phyloP scores from a whole-genome alignment of 2,113 vertebrate genomes.

The Leucopsar rothschildi region DNA sequence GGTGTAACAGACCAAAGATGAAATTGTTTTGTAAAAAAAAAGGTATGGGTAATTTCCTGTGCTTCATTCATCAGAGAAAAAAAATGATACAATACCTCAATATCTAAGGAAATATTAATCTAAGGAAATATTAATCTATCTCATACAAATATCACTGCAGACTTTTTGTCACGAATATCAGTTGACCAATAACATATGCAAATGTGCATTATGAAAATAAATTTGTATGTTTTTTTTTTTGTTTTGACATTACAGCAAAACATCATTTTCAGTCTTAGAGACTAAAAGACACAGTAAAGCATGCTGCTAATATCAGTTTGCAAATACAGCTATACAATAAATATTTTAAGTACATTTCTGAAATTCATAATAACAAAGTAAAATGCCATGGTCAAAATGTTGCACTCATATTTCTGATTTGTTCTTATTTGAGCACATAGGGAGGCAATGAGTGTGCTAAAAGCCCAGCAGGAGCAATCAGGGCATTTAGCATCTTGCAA shows the following conservation, averaged over 20 bases:
- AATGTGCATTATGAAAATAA: neutral
- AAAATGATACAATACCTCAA: neutral
- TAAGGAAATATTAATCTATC: neutral
- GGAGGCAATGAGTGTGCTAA: neutral
- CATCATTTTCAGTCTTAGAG: neutral
- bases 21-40: neutral
- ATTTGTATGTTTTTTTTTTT: neutral
- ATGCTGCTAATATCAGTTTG: neutral
- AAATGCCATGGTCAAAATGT: neutral
- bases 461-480: neutral
- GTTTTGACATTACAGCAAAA: neutral
- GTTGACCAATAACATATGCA: neutral
- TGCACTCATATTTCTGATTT: neutral
- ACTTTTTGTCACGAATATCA: neutral
- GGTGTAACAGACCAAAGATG: neutral
- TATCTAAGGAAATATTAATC: neutral
- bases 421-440: neutral
- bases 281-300: neutral
- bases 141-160: neutral
- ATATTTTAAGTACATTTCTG: neutral
- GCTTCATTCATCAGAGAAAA: neutral
- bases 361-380: neutral
- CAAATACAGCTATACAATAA: neutral
- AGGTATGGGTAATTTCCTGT: neutral
- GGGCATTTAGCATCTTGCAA: neutral